Evolutionary conservation across 1,140 invertebrate species (phyloP), one percentile per base, ranked within the genome.

Genomic region (Aphidius gifuensis): DNA sequence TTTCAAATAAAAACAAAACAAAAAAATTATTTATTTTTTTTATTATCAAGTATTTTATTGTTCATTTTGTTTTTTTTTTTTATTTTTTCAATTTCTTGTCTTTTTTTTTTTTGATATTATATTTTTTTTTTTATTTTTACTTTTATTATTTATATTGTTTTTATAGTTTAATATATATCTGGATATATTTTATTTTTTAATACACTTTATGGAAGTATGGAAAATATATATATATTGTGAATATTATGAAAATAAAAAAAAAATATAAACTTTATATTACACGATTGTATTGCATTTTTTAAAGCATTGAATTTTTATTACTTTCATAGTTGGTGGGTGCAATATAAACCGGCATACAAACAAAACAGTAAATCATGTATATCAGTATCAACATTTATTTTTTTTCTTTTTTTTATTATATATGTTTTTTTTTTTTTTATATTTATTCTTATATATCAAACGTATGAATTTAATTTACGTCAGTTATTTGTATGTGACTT

Each of bases 401-500:
- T 44, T 61, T 58, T 54, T 57, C 64, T 65, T 69, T 71, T 74
- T 32, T 32, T 3, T 32, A 32, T 32, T 32, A 32, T 32, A 32
- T 32, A 32, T 32, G 23, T 32, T 32, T 32, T 32, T 32, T 23
- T 23, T 23, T 23, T 23, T 32, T 32, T 32, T 32, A 32, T 32
- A 32, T 32, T 32, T 32, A 32, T 32, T 32, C 23, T 32, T 32
- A 32, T 32, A 32, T 32, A 32, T 1, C 23, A 32, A 32, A 32
- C 23, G 23, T 32, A 3, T 75, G 73, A 78, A 77, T 74, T 77
- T 78, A 71, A 76, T 76, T 76, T 76, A 73, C 70, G 68, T 69
- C 64, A 42, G 43, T 71, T 76, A 74, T 77, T 76, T 74, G 70
- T 71, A 69, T 73, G 70, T 69, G 71, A 76, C 75, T 78, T 78